Percentiles rank a stretch among this genome's conserved stretches.
Evolutionary conservation across 64 coral and sea anemone genomes (phyloP).

Genomic region (Pachyseris speciosa): DNA sequence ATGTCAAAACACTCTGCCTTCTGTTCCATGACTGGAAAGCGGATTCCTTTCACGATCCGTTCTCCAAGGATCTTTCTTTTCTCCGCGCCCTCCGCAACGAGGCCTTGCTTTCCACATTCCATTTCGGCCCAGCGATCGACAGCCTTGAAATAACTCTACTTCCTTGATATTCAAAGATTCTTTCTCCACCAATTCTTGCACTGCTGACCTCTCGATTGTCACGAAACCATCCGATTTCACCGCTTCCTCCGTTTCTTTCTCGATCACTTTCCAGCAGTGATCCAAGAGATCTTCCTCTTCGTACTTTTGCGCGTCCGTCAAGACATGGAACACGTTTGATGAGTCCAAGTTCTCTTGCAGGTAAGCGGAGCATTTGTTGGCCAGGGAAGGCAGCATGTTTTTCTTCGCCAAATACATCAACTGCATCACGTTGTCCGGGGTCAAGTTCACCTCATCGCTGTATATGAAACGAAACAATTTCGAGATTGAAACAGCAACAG

Average conservation of each 20-base stretch:
- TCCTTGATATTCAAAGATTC: slow-evolving; percentile 24
- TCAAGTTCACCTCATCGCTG: slow-evolving; percentile 41
- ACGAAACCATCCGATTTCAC: slow-evolving; percentile 43
- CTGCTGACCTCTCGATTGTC: background rate
- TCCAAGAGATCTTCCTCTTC: slow-evolving; percentile 20
- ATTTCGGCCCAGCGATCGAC: slow-evolving; percentile 19
- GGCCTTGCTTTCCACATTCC: background rate
- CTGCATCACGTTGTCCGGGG: slow-evolving; percentile 30
- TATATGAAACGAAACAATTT: slow-evolving; percentile 38
- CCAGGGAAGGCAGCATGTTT: slow-evolving; percentile 50
- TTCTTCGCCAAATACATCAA: slow-evolving; percentile 40
- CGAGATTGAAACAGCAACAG: too few relatives aligned
- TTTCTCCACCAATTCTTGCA: slow-evolving; percentile 24
- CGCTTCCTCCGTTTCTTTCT: slow-evolving; percentile 6
- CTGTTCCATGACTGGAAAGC: slow-evolving; percentile 24
- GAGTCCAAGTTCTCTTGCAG: slow-evolving; percentile 22
- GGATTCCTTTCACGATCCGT: background rate
- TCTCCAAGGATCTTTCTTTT: slow-evolving; percentile 42
- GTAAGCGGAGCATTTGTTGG: slow-evolving; percentile 28
- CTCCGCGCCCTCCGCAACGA: background rate
- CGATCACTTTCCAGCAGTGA: slow-evolving; percentile 50
- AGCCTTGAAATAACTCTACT: slow-evolving; percentile 14
- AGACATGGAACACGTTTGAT: slow-evolving; percentile 41
- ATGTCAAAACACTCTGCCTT: background rate
- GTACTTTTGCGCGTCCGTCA: background rate